Evolutionary conservation across 2,113 vertebrate species (phyloP).

Genomic region (Saccopteryx bilineata): DNA sequence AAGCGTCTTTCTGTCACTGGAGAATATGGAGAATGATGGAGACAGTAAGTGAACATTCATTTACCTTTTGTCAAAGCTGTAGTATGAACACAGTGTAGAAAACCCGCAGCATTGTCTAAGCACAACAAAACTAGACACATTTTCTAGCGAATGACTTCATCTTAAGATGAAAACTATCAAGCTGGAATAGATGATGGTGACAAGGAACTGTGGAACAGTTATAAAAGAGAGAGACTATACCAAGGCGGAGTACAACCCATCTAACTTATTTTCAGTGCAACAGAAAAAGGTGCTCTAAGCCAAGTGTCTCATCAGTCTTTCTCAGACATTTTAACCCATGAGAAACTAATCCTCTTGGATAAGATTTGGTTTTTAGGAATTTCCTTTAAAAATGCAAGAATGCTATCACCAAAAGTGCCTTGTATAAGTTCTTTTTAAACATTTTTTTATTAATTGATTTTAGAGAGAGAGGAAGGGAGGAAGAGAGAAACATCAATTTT

Average conservation of each 20-base stretch:
- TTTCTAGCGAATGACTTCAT: not conserved
- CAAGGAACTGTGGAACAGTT: not conserved
- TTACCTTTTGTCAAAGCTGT: not conserved
- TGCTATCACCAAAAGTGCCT: not conserved
- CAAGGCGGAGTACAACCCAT: not conserved
- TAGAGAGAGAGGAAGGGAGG: too few species aligned
- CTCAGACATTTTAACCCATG: not conserved
- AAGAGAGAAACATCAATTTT: too few species aligned
- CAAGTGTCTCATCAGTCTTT: not conserved
- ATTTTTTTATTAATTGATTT: too few species aligned
- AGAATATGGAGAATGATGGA: not conserved
- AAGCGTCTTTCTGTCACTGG: not conserved
- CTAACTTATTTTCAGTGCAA: not conserved
- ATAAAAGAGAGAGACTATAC: not conserved
- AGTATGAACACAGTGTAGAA: not conserved
- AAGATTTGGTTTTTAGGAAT: not conserved
- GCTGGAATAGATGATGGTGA: not conserved
- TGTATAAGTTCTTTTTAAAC: not conserved
- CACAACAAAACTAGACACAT: not conserved
- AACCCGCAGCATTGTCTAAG: not conserved
- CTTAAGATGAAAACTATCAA: not conserved
- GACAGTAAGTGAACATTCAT: not conserved
- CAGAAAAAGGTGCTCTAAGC: not conserved
- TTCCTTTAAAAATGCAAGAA: slow-evolving; percentile 1
- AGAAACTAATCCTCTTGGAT: not conserved